Base-by-base conservation (phyloP, 2,888 invertebrate species). In the Parasteatoda lunata region DNA sequence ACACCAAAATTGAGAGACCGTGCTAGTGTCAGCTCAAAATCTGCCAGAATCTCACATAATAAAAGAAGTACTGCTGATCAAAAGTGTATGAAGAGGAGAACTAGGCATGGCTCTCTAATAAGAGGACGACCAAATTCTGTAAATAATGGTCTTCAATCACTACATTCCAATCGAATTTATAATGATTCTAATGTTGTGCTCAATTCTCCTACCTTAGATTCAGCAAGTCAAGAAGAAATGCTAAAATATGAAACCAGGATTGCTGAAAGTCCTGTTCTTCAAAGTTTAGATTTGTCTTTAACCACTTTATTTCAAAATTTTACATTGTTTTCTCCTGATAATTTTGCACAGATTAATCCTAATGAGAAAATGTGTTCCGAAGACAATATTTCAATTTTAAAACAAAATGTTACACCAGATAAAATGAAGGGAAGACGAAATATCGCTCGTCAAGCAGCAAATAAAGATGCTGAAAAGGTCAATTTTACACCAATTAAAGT, bases 91-190 rank as follows among this genome's bases (percentile, higher is more conserved):
- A n/a, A 64, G 8, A 65, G 70, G 65, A 71, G 64, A 15, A 77
- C 59, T n/a, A 71, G 85, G 15, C 75, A 86, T 47, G 85, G 77
- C 9, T 86, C 85, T n/a, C 59, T 86, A 71, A 69, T 86, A 6
- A 65, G 89, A 93, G 92, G 11, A 90, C 73, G 89, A 77, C 84
- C 89, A 85, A 97, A 92, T 68, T 95, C 94, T 91, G 96, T 95
- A 87, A 96, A 93, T 91, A 96, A 96, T 85, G 95, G 93, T 89
- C 94, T 93, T 91, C 96, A 96, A 89, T 95, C 94, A 13, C 78
- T 78, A 59, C n/a, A 51, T n/a, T 66, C 52, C 45, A 69, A 90
- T 96, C 94, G 90, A 94, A 95, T 48, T 70, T 72, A 68, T 30
- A 77, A 66, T 71, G 76, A 77, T 65, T 85, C 80, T 5, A 48